Percentiles rank a stretch among this genome's conserved stretches.
Evolutionary conservation across 2,113 vertebrate genomes (phyloP).

Genomic region (Antidorcas marsupialis): DNA sequence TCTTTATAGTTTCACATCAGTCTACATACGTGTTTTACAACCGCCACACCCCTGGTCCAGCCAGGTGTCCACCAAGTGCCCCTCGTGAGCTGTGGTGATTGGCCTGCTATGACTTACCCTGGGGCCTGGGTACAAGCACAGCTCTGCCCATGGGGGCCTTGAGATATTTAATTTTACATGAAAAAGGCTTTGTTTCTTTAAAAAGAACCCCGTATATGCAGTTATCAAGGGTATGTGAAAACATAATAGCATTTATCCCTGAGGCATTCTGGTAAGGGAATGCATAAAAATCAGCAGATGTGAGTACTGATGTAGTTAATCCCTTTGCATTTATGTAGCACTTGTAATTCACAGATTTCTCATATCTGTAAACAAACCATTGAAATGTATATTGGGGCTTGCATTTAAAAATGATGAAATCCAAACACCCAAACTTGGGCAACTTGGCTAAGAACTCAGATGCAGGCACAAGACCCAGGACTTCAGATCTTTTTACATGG

Average conservation of each 20-base stretch:
- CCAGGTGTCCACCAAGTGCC: not conserved
- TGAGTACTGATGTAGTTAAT: not conserved
- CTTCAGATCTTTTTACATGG: not conserved
- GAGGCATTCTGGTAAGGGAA: not conserved
- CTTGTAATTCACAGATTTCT: not conserved
- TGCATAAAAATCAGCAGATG: not conserved
- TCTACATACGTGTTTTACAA: not conserved
- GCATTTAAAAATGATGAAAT: not conserved
- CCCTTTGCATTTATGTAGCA: not conserved
- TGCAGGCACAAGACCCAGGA: not conserved
- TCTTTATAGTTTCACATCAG: not conserved
- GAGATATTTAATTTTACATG: not conserved
- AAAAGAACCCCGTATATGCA: no score
- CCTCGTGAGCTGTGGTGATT: not conserved
- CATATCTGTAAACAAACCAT: not conserved
- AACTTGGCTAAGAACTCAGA: not conserved
- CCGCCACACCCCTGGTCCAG: accelerated
- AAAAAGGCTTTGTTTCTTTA: not conserved
- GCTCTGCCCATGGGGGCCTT: not conserved
- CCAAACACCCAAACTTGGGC: no score
- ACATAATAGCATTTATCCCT: not conserved
- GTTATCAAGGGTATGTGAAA: no score
- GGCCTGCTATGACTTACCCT: not conserved
- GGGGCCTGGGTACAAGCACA: not conserved
- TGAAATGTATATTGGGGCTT: not conserved